These are phyloP conservation scores for Aphrophora alni DNA, from an alignment of 2,888 invertebrate genomes.

Conservation along the genomic window DNA sequence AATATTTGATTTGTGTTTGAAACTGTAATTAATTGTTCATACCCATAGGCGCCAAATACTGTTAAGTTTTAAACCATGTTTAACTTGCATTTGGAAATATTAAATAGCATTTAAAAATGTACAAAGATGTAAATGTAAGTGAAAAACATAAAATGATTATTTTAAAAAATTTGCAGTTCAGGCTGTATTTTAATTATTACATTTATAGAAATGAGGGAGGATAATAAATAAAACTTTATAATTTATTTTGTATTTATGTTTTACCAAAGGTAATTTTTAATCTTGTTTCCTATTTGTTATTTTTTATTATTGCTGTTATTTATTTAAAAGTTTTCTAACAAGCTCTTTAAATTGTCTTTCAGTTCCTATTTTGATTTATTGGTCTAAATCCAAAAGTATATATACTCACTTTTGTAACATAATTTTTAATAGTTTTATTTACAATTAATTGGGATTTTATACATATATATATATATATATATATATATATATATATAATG, in stretches of 20 bases:
- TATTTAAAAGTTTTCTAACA: too few species aligned
- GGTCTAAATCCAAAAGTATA: too few species aligned
- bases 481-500: too few species aligned
- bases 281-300: neutral
- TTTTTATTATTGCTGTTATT: neutral
- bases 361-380: too few species aligned
- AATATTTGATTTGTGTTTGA: neutral
- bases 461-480: too few species aligned
- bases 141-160: too few species aligned
- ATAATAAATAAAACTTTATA: neutral
- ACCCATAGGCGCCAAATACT: neutral
- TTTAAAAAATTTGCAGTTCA: neutral
- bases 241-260: neutral
- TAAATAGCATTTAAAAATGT: conserved; percentile 3
- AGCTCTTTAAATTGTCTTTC: too few species aligned
- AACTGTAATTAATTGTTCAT: neutral
- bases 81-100: neutral
- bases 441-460: too few species aligned
- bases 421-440: too few species aligned
- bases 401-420: too few species aligned
- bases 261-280: neutral
- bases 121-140: neutral
- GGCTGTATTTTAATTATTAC: neutral
- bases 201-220: neutral
- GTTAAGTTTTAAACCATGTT: neutral